Percentiles rank a stretch among this genome's conserved stretches.
These are phyloP conservation scores for Neocrepidodera transversa DNA, from an alignment of 2,888 invertebrate genomes.

Conservation along the genomic window DNA sequence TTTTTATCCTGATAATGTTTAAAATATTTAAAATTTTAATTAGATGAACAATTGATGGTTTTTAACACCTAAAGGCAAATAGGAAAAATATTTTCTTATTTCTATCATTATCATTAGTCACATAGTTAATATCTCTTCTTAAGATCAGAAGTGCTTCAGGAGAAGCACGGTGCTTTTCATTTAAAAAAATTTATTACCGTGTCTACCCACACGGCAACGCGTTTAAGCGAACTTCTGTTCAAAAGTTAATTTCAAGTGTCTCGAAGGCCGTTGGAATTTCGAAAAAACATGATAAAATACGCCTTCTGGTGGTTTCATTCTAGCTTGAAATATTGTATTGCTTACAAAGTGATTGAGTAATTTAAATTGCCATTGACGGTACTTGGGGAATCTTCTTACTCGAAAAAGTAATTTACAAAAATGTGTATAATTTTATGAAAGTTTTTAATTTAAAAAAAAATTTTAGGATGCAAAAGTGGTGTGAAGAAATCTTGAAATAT, in stretches of 20 bases:
- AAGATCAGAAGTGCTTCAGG: conserved; percentile 6
- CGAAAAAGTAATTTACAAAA: too few species aligned
- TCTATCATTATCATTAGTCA: conserved; percentile 10
- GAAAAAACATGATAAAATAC: conserved; percentile 30
- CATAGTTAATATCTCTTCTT: neutral
- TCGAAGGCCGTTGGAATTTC: conserved; percentile 16
- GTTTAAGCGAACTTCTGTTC: conserved; percentile 23
- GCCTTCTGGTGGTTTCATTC: conserved; percentile 18
- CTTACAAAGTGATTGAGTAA: conserved; percentile 7
- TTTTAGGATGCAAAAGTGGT: too few species aligned
- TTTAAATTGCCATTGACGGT: neutral
- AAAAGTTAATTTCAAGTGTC: conserved; percentile 25
- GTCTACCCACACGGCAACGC: conserved; percentile 13
- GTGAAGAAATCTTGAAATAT: too few species aligned
- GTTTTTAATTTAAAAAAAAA: too few species aligned
- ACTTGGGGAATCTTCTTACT: too few species aligned
- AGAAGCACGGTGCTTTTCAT: conserved; percentile 5
- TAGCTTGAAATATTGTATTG: conserved; percentile 16
- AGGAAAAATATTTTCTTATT: too few species aligned
- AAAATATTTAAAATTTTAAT: too few species aligned
- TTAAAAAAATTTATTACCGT: conserved; percentile 22
- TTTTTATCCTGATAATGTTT: too few species aligned
- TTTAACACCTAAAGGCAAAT: too few species aligned
- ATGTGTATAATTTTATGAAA: too few species aligned
- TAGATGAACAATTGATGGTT: too few species aligned